Percentiles rank a stretch among this genome's conserved stretches.
Conservation (phyloP, 2,113 vertebrate genomes). For the Boleophthalmus pectinirostris region DNA sequence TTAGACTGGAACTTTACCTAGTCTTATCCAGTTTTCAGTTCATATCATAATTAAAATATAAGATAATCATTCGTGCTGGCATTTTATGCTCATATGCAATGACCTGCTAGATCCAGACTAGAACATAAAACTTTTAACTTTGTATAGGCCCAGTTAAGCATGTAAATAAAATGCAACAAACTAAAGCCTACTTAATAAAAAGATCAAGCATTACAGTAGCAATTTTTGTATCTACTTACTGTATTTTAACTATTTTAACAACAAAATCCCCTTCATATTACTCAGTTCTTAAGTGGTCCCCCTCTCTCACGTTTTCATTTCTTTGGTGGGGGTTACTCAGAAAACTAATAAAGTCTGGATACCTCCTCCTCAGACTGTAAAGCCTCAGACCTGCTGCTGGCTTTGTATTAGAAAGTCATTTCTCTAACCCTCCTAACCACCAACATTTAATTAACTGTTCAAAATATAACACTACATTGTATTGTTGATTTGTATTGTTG, state of each 20-base stretch:
- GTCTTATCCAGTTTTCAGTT: not conserved
- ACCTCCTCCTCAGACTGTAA: conserved; percentile 24
- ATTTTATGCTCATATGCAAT: not conserved
- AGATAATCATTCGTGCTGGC: not conserved
- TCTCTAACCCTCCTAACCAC: not conserved
- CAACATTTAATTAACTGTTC: not conserved
- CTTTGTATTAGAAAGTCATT: conserved; percentile 30
- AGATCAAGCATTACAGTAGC: no score
- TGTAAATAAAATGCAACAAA: not conserved
- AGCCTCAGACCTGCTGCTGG: conserved; percentile 28
- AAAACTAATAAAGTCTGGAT: conserved; percentile 62
- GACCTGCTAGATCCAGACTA: not conserved
- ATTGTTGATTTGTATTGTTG: not conserved
- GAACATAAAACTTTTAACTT: no score
- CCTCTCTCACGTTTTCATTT: conserved; percentile 34
- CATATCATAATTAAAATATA: not conserved
- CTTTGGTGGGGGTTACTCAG: conserved; percentile 35
- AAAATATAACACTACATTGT: not conserved
- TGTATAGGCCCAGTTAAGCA: not conserved
- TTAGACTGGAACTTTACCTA: not conserved
- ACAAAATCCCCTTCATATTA: not conserved
- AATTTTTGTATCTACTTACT: no score
- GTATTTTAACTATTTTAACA: not conserved
- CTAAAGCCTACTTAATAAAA: no score
- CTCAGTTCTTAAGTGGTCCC: not conserved